phyloP scores from a whole-genome alignment of 2,797 vertebrate species.

The Leucoraja ocellata region DNA sequence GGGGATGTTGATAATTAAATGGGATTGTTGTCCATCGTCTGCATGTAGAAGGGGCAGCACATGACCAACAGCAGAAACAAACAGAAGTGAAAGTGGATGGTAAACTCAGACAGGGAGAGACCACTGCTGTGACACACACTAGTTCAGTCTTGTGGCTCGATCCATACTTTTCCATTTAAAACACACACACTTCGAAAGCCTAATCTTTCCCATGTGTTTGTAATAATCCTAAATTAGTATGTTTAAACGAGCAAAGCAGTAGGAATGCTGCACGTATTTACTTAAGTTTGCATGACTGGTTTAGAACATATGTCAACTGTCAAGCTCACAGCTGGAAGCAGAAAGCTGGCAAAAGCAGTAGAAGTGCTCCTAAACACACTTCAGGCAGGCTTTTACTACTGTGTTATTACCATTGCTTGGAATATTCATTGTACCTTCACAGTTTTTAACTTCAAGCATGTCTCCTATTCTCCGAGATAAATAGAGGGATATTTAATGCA shows the following conservation, averaged over 20 bases:
- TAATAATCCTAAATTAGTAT: conserved; percentile 39
- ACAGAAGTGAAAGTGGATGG: neutral
- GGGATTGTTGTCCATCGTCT: neutral
- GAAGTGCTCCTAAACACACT: neutral
- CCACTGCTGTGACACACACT: neutral
- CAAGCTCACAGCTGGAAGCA: conserved; percentile 32
- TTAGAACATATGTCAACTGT: conserved; percentile 28
- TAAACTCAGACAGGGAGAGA: neutral
- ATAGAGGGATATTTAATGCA: neutral
- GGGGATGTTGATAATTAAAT: neutral
- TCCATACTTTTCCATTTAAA: conserved; percentile 28
- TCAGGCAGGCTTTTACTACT: neutral
- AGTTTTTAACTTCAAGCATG: neutral
- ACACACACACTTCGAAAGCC: neutral
- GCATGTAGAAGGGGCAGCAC: neutral
- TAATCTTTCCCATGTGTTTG: conserved; percentile 37
- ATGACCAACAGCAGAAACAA: neutral
- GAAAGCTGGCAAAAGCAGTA: neutral
- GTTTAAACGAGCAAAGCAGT: conserved; percentile 33
- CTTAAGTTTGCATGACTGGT: conserved; percentile 32
- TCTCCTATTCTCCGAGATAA: neutral
- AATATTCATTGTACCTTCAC: neutral
- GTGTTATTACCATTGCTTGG: neutral
- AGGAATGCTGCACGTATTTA: conserved; percentile 36
- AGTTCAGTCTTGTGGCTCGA: neutral